Evolutionary conservation across 1,140 invertebrate genomes (phyloP).

Genomic region (Microplitis mediator): DNA sequence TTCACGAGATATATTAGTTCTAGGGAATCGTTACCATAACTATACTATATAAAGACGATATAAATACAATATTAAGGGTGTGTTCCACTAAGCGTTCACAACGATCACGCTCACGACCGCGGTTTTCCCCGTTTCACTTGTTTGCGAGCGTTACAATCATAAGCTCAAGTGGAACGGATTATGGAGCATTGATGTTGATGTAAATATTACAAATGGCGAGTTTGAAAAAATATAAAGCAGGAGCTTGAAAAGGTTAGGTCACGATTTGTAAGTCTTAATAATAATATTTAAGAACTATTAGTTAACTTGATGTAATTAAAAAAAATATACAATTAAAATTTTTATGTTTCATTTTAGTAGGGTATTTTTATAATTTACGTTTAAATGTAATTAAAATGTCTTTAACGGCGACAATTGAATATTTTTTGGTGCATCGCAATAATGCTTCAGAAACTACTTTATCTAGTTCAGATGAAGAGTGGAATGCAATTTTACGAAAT

Average conservation of each 20-base stretch:
- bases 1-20: too few species aligned
- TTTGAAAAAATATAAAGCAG: too few species aligned
- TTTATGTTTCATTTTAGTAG: not conserved
- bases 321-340: not conserved
- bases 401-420: not conserved
- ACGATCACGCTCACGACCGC: too few species aligned
- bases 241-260: not conserved
- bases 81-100: too few species aligned
- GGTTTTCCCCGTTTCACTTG: too few species aligned
- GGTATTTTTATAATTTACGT: not conserved
- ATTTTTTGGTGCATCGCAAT: not conserved
- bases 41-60: too few species aligned
- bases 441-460: not conserved
- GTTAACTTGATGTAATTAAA: not conserved
- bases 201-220: too few species aligned
- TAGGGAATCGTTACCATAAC: too few species aligned
- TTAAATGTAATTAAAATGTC: conserved; percentile 6
- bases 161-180: too few species aligned
- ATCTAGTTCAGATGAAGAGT: conserved; percentile 10
- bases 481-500: not conserved
- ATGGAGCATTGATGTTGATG: too few species aligned
- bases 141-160: too few species aligned
- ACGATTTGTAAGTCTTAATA: not conserved
- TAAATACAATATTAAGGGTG: too few species aligned
- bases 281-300: not conserved